Evolutionary conservation across 2,888 invertebrate genomes (phyloP).

Genomic region (Agrotis exclamationis): DNA sequence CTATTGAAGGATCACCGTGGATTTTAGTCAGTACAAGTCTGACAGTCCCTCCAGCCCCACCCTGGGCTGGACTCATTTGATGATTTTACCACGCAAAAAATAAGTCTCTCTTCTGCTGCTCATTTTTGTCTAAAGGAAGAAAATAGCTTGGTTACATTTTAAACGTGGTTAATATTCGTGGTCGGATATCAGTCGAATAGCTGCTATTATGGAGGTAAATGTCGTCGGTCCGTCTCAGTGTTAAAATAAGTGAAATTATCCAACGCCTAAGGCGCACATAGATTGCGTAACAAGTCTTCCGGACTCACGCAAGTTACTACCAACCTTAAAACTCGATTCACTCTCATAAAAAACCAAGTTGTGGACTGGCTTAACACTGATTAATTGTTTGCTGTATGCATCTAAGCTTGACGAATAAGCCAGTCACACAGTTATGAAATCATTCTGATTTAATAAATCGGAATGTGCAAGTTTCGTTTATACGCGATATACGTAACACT

Average conservation of each 20-base stretch:
- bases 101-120: too few species aligned
- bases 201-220: neutral
- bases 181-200: too few species aligned
- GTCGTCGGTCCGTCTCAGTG: neutral
- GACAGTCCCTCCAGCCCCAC: too few species aligned
- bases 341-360: constrained; percentile 13
- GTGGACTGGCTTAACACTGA: constrained; percentile 8
- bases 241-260: constrained; percentile 45
- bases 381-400: constrained; percentile 23
- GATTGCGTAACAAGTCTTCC: constrained; percentile 56
- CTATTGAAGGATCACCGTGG: too few species aligned
- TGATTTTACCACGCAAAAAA: too few species aligned
- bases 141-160: neutral
- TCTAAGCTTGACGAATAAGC: constrained; percentile 32
- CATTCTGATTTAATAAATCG: constrained; percentile 32
- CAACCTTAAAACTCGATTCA: constrained; percentile 3
- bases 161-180: too few species aligned
- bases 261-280: neutral
- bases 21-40: too few species aligned
- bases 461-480: constrained; percentile 36
- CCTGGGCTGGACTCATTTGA: too few species aligned
- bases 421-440: constrained; percentile 37
- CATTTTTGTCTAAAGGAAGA: too few species aligned
- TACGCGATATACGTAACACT: constrained; percentile 19
- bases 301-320: constrained; percentile 5